Percentiles rank a stretch among this genome's conserved stretches.
These are phyloP conservation scores for Cydia fagiglandana DNA, from an alignment of 1,140 invertebrate species.

Conservation along the genomic window DNA sequence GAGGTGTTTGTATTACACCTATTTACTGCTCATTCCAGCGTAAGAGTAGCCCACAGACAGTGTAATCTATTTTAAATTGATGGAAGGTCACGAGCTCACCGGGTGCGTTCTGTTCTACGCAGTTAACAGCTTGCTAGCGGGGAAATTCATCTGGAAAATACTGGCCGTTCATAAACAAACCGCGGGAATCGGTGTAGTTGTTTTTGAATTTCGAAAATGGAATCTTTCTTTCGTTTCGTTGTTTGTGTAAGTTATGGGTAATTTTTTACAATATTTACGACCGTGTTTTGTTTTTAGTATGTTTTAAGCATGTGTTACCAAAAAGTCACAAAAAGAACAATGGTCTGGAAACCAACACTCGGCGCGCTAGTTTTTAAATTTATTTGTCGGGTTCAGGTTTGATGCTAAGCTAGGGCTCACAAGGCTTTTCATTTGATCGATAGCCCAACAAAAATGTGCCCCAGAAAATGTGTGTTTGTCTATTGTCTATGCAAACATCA, in stretches of 20 bases:
- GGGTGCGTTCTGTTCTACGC: constrained; percentile 31
- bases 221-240: neutral
- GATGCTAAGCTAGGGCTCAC: too few species aligned
- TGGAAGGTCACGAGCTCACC: constrained; percentile 54
- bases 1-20: neutral
- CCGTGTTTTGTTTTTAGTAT: neutral
- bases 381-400: too few species aligned
- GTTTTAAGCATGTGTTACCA: neutral
- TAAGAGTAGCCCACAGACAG: constrained; percentile 34
- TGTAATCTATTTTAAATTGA: constrained; percentile 71
- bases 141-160: constrained; percentile 19
- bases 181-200: neutral
- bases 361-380: neutral
- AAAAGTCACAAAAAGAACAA: constrained; percentile 2
- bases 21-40: constrained; percentile 31
- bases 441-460: neutral
- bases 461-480: neutral
- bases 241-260: neutral
- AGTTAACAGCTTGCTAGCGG: constrained; percentile 22
- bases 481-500: neutral
- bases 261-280: neutral
- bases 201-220: constrained; percentile 8
- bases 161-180: constrained; percentile 19
- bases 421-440: too few species aligned
- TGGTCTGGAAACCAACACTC: neutral